Evolutionary conservation across 2,113 vertebrate species (phyloP).

Genomic region (Scophthalmus maximus): DNA sequence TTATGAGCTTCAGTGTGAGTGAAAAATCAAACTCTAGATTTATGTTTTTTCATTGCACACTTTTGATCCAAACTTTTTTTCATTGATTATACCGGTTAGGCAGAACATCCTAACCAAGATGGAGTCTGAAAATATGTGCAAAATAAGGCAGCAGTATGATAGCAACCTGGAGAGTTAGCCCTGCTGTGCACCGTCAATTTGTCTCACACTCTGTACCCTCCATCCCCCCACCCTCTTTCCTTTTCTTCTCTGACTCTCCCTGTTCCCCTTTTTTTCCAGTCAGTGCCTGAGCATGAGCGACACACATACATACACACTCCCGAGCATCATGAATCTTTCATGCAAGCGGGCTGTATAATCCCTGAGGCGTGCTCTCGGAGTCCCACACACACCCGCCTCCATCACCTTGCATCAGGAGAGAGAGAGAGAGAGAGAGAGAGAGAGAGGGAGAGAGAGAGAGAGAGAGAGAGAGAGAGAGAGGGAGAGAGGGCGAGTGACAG

Average conservation of each 20-base stretch:
- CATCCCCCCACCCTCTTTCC: conserved; percentile 43
- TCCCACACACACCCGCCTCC: conserved; percentile 73
- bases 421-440: conserved; percentile 47
- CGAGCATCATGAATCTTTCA: conserved; percentile 86
- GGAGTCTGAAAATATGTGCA: conserved; percentile 49
- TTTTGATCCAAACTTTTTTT: not conserved
- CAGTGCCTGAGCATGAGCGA: conserved; percentile 55
- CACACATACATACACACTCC: conserved; percentile 56
- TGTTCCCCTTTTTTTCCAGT: conserved; percentile 76
- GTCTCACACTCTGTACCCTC: conserved; percentile 72
- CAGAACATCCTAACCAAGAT: conserved; percentile 42
- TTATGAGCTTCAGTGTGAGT: not conserved
- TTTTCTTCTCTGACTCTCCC: conserved; percentile 64
- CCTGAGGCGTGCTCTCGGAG: conserved; percentile 82
- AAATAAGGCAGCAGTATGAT: conserved; percentile 63
- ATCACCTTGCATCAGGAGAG: conserved; percentile 77
- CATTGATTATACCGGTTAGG: conserved; percentile 11
- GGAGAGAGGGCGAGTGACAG: conserved; percentile 57
- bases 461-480: conserved; percentile 54
- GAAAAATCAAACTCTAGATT: too few relatives aligned
- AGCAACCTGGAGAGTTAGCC: conserved; percentile 65
- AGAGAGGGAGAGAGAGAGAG: conserved; percentile 5
- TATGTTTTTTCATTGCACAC: not conserved
- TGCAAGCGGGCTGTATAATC: conserved; percentile 83
- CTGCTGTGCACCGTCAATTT: conserved; percentile 76